Evolutionary conservation across 1,140 invertebrate species (phyloP), one percentile per base, ranked within the genome.

Genomic region (Aphidius ervi): DNA sequence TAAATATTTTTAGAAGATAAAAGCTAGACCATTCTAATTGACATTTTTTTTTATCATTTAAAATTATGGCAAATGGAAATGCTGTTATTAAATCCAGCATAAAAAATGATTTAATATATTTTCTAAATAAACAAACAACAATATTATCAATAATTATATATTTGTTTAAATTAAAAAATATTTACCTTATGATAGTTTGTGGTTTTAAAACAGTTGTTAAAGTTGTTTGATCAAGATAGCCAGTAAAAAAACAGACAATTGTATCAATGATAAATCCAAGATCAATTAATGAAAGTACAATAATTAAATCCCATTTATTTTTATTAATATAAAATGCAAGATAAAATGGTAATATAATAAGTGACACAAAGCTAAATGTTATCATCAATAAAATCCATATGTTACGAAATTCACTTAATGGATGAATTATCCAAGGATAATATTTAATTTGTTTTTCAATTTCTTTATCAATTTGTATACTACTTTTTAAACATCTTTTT

Each of bases 391-490:
- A 66, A 55, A 74, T 70, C 77, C 77, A 79, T 58, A 63, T 59
- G 37, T 67, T 68, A 55, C 74, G 73, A 23, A 41, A 63, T 60
- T 54, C 43, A 54, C 77, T 78, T 1, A 75, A 78, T 0, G 76
- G 77, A 67, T 79, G 73, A 46, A 78, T 71, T 68, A 76, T 76
- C 4, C 64, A 68, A 1, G 66, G 71, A 64, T 72, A 65, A 7
- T 68, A 45, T 9, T 66, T 64, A 2, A 77, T 53, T 23, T 80
- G 77, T 16, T 70, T 69, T 5, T 6, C 67, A 41, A 77, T 78
- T 60, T 80, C 77, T 31, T 71, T 70, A 59, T 65, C 68, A 5
- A 78, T 67, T 4, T 68, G 64, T 0, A 62, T 66, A 0, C 52
- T 63, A 49, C 77, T 80, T 62, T 74, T 77, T 9, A 80, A 52